Evolutionary conservation across 2,888 invertebrate genomes (phyloP).

Genomic region (Drosophila setosimentum): DNA sequence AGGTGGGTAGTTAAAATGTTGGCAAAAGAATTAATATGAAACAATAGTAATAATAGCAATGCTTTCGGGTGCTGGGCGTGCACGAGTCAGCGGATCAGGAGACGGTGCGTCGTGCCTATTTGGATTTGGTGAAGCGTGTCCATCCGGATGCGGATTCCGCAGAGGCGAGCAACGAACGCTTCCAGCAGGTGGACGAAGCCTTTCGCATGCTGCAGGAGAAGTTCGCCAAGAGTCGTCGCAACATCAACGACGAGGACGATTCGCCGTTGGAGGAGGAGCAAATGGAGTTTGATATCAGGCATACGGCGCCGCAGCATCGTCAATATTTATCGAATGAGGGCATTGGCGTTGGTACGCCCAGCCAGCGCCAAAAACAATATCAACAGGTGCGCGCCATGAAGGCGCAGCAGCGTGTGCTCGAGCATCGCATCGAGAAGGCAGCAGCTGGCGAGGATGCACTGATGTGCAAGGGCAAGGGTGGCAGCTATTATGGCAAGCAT

Average conservation of each 20-base stretch:
- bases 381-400: constrained; percentile 89
- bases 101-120: constrained; percentile 89
- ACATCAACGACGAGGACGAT: constrained; percentile 85
- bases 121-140: constrained; percentile 91
- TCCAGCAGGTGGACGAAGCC: constrained; percentile 91
- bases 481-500: constrained; percentile 87
- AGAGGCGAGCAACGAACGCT: constrained; percentile 90
- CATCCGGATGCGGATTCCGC: constrained; percentile 93
- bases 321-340: constrained; percentile 92
- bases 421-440: constrained; percentile 88
- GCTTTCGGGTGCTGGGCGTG: constrained; percentile 89
- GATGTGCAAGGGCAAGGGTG: constrained; percentile 86
- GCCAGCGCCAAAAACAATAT: constrained; percentile 92
- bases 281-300: constrained; percentile 89
- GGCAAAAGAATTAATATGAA: too few relatives aligned
- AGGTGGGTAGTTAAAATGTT: constrained; percentile 33
- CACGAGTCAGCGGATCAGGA: constrained; percentile 90
- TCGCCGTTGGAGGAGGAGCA: constrained; percentile 79
- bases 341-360: constrained; percentile 91
- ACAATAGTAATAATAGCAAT: constrained; percentile 85
- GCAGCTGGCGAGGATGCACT: constrained; percentile 88
- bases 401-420: constrained; percentile 88
- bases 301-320: constrained; percentile 94
- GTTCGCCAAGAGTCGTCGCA: constrained; percentile 88
- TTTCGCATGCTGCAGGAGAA: constrained; percentile 90